Conservation (phyloP, 2,888 invertebrate species). For the Liposcelis brunnea region DNA sequence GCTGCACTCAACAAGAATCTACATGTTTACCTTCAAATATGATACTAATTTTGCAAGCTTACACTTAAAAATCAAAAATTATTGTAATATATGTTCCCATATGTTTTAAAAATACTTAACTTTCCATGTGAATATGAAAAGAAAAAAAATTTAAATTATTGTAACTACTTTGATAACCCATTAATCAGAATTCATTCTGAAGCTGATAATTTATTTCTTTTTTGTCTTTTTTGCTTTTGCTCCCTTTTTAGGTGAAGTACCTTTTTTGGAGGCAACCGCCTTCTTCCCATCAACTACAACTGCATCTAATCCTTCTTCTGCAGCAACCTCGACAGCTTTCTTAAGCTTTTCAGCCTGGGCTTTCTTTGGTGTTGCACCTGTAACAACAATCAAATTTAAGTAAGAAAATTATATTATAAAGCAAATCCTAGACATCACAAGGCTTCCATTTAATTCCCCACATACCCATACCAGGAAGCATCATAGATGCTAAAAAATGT, state of each 20-base stretch:
- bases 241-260: conserved; percentile 12
- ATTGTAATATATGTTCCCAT: not conserved
- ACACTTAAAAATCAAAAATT: not conserved
- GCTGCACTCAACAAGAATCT: no score
- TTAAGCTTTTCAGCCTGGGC: conserved; percentile 44
- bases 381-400: conserved; percentile 29
- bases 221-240: conserved; percentile 3
- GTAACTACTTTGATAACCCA: no score
- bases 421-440: no score
- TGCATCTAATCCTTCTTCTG: conserved; percentile 46
- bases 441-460: no score
- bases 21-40: no score
- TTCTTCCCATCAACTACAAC: conserved; percentile 31
- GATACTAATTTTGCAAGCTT: no score
- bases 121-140: not conserved
- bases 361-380: conserved; percentile 48
- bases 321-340: conserved; percentile 42
- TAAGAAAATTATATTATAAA: not conserved
- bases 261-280: conserved; percentile 16
- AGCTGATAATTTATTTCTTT: no score
- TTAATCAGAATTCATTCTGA: no score
- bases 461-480: no score
- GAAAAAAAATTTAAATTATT: no score
- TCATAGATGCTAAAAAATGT: no score
- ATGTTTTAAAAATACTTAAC: not conserved